A percentile compares a stretch with the other conserved stretches of the same genome.
These are phyloP conservation scores for Parazoanthus atlanticus DNA, from an alignment of 92 coral and sea anemone genomes.

Conservation along the genomic window DNA sequence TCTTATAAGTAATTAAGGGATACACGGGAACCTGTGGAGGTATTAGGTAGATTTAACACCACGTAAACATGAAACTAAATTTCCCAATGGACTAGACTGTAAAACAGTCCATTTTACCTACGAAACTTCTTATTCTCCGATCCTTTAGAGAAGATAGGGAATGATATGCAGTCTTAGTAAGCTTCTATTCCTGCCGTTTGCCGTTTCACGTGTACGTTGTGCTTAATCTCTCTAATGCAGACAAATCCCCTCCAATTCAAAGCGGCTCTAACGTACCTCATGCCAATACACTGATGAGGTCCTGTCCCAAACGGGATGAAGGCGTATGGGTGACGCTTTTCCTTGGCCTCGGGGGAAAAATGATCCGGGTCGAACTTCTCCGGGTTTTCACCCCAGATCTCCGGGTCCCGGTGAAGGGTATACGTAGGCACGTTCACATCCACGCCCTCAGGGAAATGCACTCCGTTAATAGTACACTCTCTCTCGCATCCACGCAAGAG, in stretches of 20 bases:
- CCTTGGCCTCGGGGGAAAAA: slow-evolving; percentile 70
- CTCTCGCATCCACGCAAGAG: slow-evolving; percentile 54
- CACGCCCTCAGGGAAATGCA: slow-evolving; percentile 62
- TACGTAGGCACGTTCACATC: slow-evolving; percentile 57
- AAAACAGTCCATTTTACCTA: too few relatives aligned
- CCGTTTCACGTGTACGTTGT: too few relatives aligned
- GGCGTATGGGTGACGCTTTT: slow-evolving; percentile 61
- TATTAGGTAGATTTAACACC: too few relatives aligned
- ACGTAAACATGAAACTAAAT: too few relatives aligned
- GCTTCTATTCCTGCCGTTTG: too few relatives aligned
- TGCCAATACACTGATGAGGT: slow-evolving; percentile 25
- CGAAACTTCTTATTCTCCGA: too few relatives aligned
- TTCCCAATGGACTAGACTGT: too few relatives aligned
- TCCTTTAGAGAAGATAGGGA: too few relatives aligned
- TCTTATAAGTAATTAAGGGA: too few relatives aligned
- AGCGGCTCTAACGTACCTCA: not conserved
- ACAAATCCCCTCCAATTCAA: not conserved
- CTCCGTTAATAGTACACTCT: slow-evolving; percentile 55
- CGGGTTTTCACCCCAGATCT: slow-evolving; percentile 69
- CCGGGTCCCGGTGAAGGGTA: slow-evolving; percentile 75
- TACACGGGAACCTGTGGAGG: too few relatives aligned
- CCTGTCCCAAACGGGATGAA: slow-evolving; percentile 14
- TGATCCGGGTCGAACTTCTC: slow-evolving; percentile 72
- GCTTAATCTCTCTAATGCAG: too few relatives aligned
- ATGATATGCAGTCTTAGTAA: too few relatives aligned